These are phyloP conservation scores for Heliothis peltigera DNA, from an alignment of 2,888 invertebrate species.

Conservation along the genomic window DNA sequence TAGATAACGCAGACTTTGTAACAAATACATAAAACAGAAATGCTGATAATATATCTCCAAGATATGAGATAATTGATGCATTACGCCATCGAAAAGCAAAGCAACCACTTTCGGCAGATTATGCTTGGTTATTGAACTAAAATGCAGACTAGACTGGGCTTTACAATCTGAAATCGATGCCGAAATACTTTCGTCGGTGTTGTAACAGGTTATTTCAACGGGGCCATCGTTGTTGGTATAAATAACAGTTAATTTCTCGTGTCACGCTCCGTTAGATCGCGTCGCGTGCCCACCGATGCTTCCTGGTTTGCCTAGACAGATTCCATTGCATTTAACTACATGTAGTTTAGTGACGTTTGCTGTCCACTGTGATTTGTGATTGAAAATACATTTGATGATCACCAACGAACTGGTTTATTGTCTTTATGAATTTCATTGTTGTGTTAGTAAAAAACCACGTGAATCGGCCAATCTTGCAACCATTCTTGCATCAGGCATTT, in stretches of 20 bases:
- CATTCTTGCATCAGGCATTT: conserved; percentile 18
- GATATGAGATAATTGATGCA: conserved; percentile 21
- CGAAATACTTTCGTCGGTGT: conserved; percentile 79
- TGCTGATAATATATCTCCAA: conserved; percentile 37
- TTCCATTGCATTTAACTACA: conserved; percentile 69
- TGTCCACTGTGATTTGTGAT: conserved; percentile 47
- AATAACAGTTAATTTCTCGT: conserved; percentile 89
- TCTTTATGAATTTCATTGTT: conserved; percentile 13
- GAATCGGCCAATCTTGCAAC: conserved; percentile 15
- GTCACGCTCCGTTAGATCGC: conserved; percentile 85
- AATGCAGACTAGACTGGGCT: conserved; percentile 55
- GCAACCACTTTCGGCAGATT: conserved; percentile 51
- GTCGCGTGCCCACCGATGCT: conserved; percentile 83
- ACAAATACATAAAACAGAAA: conserved; percentile 29
- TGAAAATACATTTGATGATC: conserved; percentile 10
- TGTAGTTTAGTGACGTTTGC: conserved; percentile 50
- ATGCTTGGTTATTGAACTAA: conserved; percentile 54
- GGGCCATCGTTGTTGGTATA: conserved; percentile 76
- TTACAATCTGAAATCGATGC: conserved; percentile 69
- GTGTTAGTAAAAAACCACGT: conserved; percentile 11
- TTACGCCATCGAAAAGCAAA: conserved; percentile 47
- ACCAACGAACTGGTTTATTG: conserved; percentile 7
- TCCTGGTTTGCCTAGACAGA: conserved; percentile 80
- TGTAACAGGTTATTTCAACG: conserved; percentile 82
- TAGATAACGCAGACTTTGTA: conserved; percentile 21